Evolutionary conservation across 2,888 invertebrate genomes (phyloP).

Genomic region (Orthosia gracilis): DNA sequence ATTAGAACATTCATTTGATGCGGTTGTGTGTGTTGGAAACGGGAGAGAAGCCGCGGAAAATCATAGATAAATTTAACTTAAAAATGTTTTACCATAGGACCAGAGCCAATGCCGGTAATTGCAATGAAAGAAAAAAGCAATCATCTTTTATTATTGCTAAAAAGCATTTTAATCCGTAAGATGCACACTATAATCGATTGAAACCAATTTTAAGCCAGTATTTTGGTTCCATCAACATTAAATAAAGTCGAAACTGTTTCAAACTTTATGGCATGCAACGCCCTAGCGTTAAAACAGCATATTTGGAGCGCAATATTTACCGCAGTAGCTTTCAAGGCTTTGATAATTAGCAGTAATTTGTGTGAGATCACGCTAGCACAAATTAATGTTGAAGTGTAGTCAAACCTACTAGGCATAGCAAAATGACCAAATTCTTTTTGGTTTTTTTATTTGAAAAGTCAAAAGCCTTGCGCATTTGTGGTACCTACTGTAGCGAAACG

Average conservation of each 20-base stretch:
- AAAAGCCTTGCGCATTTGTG: no score
- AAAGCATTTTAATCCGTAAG: no score
- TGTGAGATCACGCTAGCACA: background rate
- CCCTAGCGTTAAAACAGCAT: background rate
- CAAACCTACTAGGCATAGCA: no score
- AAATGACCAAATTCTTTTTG: no score
- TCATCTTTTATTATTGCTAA: no score
- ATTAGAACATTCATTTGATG: no score
- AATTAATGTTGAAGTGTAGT: background rate
- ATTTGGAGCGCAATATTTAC: background rate
- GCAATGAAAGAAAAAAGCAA: background rate
- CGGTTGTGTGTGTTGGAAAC: no score
- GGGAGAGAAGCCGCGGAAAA: no score
- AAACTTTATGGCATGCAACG: background rate
- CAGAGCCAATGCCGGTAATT: background rate
- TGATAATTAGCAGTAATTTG: background rate
- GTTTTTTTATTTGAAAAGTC: no score
- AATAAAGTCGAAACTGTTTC: background rate
- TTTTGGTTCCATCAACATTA: background rate
- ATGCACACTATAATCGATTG: no score
- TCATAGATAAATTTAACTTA: no score
- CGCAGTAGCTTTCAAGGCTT: conserved; percentile 22
- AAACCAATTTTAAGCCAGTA: background rate
- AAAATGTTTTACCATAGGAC: background rate
- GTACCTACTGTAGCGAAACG: no score